These are phyloP conservation scores for Aptenodytes patagonicus DNA, from an alignment of 2,113 vertebrate genomes.

Conservation along the genomic window DNA sequence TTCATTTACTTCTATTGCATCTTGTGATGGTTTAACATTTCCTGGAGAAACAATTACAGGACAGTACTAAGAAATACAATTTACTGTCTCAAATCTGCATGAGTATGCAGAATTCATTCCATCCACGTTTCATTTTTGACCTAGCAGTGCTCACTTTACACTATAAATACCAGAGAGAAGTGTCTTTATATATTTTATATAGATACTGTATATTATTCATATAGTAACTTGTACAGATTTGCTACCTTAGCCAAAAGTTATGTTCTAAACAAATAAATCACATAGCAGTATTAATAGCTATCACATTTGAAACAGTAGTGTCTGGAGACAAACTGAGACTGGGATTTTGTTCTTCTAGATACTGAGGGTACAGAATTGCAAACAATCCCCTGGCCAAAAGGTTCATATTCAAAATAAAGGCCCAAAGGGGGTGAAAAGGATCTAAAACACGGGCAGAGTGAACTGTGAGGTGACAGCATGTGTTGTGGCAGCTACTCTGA, in stretches of 20 bases:
- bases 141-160: neutral
- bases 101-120: neutral
- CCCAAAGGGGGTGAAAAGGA: neutral
- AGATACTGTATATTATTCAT: neutral
- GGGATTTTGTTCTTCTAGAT: neutral
- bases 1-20: slow-evolving; percentile 39
- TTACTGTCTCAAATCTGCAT: neutral
- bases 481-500: neutral
- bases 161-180: neutral
- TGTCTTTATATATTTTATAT: neutral
- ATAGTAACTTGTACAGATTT: neutral
- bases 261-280: neutral
- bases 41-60: slow-evolving; percentile 46
- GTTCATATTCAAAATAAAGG: neutral
- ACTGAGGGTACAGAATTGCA: neutral
- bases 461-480: neutral
- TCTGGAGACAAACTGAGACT: neutral
- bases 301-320: neutral
- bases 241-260: slow-evolving; percentile 2
- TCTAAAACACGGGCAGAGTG: neutral
- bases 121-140: slow-evolving; percentile 8
- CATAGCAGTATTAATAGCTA: neutral
- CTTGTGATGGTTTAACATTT: slow-evolving; percentile 13
- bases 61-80: slow-evolving; percentile 30
- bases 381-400: neutral